phyloP scores from a whole-genome alignment of 2,888 invertebrate species.

The Cheilosia pagana region DNA sequence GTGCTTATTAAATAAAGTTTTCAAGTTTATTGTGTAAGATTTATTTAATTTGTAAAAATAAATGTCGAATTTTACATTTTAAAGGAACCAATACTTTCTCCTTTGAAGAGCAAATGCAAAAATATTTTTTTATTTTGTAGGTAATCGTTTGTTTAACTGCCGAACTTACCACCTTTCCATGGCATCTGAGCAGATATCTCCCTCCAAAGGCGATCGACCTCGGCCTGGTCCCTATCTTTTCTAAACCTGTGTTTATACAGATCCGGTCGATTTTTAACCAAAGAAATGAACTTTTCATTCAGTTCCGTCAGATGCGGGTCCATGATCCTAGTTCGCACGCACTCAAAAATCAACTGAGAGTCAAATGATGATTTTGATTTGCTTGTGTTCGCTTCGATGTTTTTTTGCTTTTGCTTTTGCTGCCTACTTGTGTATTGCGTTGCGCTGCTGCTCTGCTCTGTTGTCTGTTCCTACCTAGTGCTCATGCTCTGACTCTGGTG shows the following conservation, averaged over 20 bases:
- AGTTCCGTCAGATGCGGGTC: constrained; percentile 1
- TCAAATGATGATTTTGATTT: constrained; percentile 8
- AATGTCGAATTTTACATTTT: no score
- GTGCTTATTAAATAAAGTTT: no score
- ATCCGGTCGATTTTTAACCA: constrained; percentile 22
- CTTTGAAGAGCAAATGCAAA: no score
- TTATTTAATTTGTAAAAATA: no score
- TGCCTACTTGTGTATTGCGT: no score
- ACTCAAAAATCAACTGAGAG: constrained; percentile 45
- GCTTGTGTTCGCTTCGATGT: constrained; percentile 24
- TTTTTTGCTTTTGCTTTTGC: constrained; percentile 12
- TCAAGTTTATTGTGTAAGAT: no score
- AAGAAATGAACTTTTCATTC: constrained; percentile 40
- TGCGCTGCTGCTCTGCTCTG: no score
- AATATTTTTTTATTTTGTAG: no score
- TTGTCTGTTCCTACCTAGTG: no score
- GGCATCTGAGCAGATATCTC: constrained; percentile 29
- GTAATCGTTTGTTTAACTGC: no score
- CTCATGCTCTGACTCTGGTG: no score
- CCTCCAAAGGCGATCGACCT: constrained; percentile 35
- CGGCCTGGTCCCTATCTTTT: constrained; percentile 17
- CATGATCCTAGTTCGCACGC: constrained; percentile 36
- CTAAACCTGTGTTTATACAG: constrained; percentile 29
- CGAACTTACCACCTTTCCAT: constrained; percentile 25
- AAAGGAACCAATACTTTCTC: no score